Base-by-base conservation (phyloP, 2,888 invertebrate genomes). In the Cloeon dipterum region DNA sequence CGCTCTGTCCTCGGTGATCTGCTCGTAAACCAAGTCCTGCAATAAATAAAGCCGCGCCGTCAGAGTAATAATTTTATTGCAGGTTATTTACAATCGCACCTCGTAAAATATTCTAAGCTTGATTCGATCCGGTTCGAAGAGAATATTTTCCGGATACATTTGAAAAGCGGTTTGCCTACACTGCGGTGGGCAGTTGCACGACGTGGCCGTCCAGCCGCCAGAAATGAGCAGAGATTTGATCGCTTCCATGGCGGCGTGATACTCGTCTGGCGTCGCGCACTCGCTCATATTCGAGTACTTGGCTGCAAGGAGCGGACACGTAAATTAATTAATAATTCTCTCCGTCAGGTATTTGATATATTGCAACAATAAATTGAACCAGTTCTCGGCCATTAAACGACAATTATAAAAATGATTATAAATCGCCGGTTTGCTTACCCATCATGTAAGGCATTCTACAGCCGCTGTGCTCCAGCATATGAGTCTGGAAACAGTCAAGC, bases 381-480 rank as follows among this genome's bases (percentile, higher is more conserved):
- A n/a, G n/a, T n/a, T n/a, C n/a, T n/a, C n/a, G n/a, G n/a, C n/a
- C n/a, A n/a, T n/a, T n/a, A n/a, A n/a, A n/a, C n/a, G n/a, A n/a
- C n/a, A n/a, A n/a, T n/a, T n/a, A n/a, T n/a, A n/a, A n/a, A n/a
- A n/a, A 38, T 4, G n/a, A 13, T 8, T 29, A 16, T 11, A 39
- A 20, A n/a, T 26, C 16, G n/a, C 8, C 34, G 19, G 19, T 10
- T 19, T 14, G 14, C 39, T 38, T 33, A 45, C 44, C 42, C 17
- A 21, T 32, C 42, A 45, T 45, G 36, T 41, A 45, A 8, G 45
- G 45, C 36, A 45, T 38, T 16, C 39, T 38, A 26, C 45, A 45
- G 4, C 18, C 23, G 10, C 41, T 38, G 16, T 32, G 37, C 20
- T 26, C 14, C 19, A 43, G 8, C 16, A 38, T 13, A n/a, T 35